phyloP scores from a whole-genome alignment of 2,113 vertebrate genomes.

The Pygathrix nemaeus region DNA sequence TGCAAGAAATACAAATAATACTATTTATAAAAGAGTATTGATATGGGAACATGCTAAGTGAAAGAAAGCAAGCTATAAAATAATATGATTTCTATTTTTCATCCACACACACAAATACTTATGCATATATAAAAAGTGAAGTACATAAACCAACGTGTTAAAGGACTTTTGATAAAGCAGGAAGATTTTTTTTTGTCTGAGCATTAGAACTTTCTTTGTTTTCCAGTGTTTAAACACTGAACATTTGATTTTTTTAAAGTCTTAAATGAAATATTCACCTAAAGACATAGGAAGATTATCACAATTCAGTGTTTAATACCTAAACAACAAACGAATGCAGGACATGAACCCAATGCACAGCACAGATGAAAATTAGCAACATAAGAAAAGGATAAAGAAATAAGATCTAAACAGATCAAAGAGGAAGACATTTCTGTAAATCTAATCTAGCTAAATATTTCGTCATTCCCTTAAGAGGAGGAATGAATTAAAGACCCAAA shows the following conservation, averaged over 20 bases:
- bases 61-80: conserved; percentile 1
- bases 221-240: background rate
- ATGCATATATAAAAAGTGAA: background rate
- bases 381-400: background rate
- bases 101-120: background rate
- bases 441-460: background rate
- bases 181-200: background rate
- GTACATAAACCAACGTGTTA: background rate
- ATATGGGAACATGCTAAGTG: background rate
- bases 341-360: background rate
- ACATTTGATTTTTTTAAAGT: background rate
- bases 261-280: conserved; percentile 11
- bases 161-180: background rate
- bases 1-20: background rate
- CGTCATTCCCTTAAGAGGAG: background rate
- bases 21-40: background rate
- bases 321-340: background rate
- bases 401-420: background rate
- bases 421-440: background rate
- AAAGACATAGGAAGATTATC: background rate
- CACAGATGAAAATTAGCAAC: background rate
- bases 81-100: conserved; percentile 22
- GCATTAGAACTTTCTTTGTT: background rate
- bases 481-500: background rate
- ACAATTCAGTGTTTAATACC: background rate